These are phyloP conservation scores for Metalampra italica DNA, from an alignment of 2,888 invertebrate species.

Conservation along the genomic window DNA sequence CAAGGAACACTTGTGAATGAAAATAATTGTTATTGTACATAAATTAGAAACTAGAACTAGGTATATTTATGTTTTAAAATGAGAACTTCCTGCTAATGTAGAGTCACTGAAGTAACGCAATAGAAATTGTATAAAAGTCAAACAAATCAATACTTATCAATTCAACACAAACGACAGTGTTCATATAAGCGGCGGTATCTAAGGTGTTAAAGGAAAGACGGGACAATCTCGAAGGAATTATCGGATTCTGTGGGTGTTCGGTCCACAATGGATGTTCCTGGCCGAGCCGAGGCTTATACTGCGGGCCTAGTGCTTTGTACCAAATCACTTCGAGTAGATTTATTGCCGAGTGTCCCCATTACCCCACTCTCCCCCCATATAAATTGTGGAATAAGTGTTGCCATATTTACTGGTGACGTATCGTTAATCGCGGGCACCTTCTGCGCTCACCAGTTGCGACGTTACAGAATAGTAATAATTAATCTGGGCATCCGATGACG, in stretches of 20 bases:
- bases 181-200: constrained; percentile 42
- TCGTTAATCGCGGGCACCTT: constrained; percentile 70
- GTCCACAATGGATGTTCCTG: constrained; percentile 70
- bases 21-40: no score
- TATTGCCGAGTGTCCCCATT: constrained; percentile 65
- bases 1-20: no score
- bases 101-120: no score
- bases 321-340: constrained; percentile 74
- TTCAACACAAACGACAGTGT: constrained; percentile 34
- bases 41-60: no score
- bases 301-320: constrained; percentile 74
- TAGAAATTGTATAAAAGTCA: no score
- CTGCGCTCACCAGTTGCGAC: constrained; percentile 54
- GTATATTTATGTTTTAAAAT: no score
- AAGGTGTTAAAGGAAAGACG: constrained; percentile 73
- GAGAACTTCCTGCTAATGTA: no score
- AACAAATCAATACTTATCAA: constrained; percentile 19
- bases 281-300: constrained; percentile 66
- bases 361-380: constrained; percentile 66
- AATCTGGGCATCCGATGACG: constrained; percentile 66
- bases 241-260: constrained; percentile 71
- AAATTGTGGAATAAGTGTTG: constrained; percentile 76
- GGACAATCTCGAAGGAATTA: constrained; percentile 74
- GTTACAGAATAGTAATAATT: constrained; percentile 66
- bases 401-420: constrained; percentile 77